Conservation (phyloP, 2,113 vertebrate genomes). For the Halichoeres trimaculatus region DNA sequence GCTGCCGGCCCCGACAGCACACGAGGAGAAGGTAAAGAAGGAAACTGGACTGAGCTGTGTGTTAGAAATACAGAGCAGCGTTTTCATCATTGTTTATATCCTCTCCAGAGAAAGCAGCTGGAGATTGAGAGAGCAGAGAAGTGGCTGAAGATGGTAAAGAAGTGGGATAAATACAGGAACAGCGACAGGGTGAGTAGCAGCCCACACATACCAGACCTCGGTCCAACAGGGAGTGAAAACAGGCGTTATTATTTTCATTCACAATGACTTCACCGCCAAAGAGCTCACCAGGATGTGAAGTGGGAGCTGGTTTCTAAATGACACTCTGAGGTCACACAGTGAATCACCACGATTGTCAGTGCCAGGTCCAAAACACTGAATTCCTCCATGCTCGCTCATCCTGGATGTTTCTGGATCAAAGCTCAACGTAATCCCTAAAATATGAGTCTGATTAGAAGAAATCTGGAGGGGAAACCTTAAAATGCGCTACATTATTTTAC, state of each 20-base stretch:
- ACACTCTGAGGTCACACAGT: not conserved
- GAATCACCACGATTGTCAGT: not conserved
- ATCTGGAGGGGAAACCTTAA: no score
- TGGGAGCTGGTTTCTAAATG: not conserved
- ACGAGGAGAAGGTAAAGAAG: slow-evolving; percentile 89
- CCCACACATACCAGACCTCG: not conserved
- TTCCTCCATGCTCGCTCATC: slow-evolving; percentile 9
- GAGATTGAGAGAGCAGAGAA: slow-evolving; percentile 89
- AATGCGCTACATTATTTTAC: no score
- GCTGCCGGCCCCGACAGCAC: slow-evolving; percentile 84
- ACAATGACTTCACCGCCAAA: not conserved
- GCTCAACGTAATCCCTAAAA: not conserved
- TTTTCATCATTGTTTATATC: not conserved
- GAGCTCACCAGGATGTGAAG: not conserved
- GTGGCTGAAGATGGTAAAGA: slow-evolving; percentile 93
- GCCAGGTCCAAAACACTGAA: not conserved
- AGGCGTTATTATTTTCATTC: not conserved
- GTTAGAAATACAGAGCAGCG: no score
- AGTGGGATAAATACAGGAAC: slow-evolving; percentile 89
- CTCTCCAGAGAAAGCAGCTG: slow-evolving; percentile 82
- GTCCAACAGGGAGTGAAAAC: not conserved
- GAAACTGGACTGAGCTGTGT: not conserved
- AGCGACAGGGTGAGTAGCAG: slow-evolving; percentile 85
- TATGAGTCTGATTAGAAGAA: not conserved
- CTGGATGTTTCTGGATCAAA: not conserved